phyloP scores from a whole-genome alignment of 2,113 vertebrate species.

The Gambusia affinis region DNA sequence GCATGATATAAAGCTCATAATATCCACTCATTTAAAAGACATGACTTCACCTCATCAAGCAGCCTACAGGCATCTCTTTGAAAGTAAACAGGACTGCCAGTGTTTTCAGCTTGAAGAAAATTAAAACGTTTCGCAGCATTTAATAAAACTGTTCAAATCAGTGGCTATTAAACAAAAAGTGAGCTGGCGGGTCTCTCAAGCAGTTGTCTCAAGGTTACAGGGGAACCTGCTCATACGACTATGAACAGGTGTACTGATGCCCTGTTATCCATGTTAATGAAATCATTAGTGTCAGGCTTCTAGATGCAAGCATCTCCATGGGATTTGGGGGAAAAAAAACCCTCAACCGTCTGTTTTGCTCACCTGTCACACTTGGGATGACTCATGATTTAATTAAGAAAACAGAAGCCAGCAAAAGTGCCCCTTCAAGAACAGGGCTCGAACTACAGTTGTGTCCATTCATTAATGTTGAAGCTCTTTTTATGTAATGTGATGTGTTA shows the following conservation, averaged over 20 bases:
- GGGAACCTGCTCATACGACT: constrained; percentile 65
- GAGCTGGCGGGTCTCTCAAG: constrained; percentile 57
- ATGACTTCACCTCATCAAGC: not conserved
- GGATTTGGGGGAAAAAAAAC: constrained; percentile 57
- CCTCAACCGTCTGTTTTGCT: constrained; percentile 72
- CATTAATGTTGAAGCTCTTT: constrained; percentile 35
- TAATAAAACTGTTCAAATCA: constrained; percentile 38
- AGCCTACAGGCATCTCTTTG: constrained; percentile 8
- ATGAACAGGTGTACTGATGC: constrained; percentile 76
- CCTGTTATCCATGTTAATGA: constrained; percentile 79
- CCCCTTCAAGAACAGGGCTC: constrained; percentile 47
- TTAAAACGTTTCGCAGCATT: constrained; percentile 15
- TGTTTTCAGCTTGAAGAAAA: not conserved
- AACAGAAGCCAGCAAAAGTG: constrained; percentile 63
- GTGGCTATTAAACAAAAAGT: constrained; percentile 44
- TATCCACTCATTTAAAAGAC: too few species aligned
- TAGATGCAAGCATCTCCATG: constrained; percentile 63
- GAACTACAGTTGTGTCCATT: constrained; percentile 39
- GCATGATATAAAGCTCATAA: too few species aligned
- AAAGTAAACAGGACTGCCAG: constrained; percentile 10
- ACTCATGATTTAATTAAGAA: constrained; percentile 75
- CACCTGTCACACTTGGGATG: constrained; percentile 68
- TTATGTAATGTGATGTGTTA: constrained; percentile 18
- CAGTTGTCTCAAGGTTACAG: constrained; percentile 75
- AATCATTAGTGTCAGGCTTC: constrained; percentile 78